phyloP scores from a whole-genome alignment of 2,888 invertebrate genomes.

The Tachystola acroxantha region DNA sequence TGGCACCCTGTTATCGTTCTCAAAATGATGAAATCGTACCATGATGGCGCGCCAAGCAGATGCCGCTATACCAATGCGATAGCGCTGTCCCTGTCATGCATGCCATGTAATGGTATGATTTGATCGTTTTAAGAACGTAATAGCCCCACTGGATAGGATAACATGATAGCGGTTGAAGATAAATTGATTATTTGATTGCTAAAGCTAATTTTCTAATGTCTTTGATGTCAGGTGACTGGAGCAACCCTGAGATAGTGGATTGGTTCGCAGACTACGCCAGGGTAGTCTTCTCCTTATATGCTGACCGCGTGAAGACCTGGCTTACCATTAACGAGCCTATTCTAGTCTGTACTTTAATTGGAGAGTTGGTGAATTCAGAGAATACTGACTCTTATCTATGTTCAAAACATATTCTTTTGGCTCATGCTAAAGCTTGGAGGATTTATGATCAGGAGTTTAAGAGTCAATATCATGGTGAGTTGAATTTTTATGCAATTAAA shows the following conservation, averaged over 20 bases:
- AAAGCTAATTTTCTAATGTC: too few species aligned
- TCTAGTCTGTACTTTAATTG: constrained; percentile 57
- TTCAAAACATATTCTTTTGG: constrained; percentile 80
- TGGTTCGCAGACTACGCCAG: constrained; percentile 81
- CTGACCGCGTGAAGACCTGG: constrained; percentile 81
- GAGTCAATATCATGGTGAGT: constrained; percentile 60
- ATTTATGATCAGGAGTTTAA: constrained; percentile 78
- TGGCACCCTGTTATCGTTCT: too few species aligned
- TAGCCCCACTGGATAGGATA: too few species aligned
- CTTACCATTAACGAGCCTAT: constrained; percentile 85
- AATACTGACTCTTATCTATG: constrained; percentile 76
- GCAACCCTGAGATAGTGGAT: constrained; percentile 79
- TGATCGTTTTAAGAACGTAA: too few species aligned
- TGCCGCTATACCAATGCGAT: too few species aligned
- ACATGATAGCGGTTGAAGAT: too few species aligned
- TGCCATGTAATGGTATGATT: too few species aligned
- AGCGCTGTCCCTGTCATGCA: too few species aligned
- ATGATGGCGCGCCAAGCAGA: too few species aligned
- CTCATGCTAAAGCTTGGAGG: constrained; percentile 82
- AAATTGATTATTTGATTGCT: too few species aligned
- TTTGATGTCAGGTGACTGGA: constrained; percentile 84
- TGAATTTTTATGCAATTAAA: too few species aligned
- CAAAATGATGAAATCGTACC: too few species aligned
- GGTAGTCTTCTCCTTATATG: constrained; percentile 73
- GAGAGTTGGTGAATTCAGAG: constrained; percentile 44